phyloP scores from a whole-genome alignment of 2,797 vertebrate species.

The Hoplostethus atlanticus region DNA sequence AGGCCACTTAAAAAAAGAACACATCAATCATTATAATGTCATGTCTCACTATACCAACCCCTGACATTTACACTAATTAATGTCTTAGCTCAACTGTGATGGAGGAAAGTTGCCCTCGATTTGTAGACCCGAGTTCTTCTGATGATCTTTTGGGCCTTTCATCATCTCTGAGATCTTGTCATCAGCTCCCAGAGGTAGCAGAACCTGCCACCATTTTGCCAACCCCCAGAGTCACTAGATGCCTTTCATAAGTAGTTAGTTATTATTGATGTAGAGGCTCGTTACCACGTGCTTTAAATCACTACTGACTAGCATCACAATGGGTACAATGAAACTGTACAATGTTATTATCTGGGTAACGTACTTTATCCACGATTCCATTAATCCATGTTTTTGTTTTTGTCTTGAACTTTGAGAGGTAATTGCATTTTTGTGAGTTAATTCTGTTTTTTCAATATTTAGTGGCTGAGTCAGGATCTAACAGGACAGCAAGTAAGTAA shows the following conservation, averaged over 20 bases:
- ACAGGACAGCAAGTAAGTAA: too few species aligned
- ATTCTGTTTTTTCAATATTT: not conserved
- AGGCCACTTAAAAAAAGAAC: not conserved
- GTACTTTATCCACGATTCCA: not conserved
- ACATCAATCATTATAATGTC: slow-evolving; percentile 5
- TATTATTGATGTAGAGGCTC: not conserved
- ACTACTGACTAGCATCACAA: too few species aligned
- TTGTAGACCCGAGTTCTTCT: slow-evolving; percentile 27
- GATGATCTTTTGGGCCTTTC: slow-evolving; percentile 35
- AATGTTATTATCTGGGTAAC: too few species aligned
- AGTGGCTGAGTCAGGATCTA: too few species aligned
- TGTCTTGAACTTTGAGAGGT: too few species aligned
- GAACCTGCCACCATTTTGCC: slow-evolving; percentile 25
- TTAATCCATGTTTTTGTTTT: not conserved
- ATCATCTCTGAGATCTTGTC: slow-evolving; percentile 53
- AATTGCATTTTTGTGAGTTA: too few species aligned
- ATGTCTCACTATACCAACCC: slow-evolving; percentile 15
- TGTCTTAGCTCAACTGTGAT: slow-evolving; percentile 16
- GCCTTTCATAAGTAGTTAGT: slow-evolving; percentile 11
- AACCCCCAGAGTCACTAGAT: slow-evolving; percentile 21
- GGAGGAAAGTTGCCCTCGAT: slow-evolving; percentile 20
- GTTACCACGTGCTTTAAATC: slow-evolving; percentile 7
- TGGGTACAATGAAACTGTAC: too few species aligned
- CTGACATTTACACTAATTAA: slow-evolving; percentile 42
- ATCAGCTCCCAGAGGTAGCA: slow-evolving; percentile 32